Evolutionary conservation across 2,113 vertebrate species (phyloP).

Genomic region (Engystomops pustulosus): DNA sequence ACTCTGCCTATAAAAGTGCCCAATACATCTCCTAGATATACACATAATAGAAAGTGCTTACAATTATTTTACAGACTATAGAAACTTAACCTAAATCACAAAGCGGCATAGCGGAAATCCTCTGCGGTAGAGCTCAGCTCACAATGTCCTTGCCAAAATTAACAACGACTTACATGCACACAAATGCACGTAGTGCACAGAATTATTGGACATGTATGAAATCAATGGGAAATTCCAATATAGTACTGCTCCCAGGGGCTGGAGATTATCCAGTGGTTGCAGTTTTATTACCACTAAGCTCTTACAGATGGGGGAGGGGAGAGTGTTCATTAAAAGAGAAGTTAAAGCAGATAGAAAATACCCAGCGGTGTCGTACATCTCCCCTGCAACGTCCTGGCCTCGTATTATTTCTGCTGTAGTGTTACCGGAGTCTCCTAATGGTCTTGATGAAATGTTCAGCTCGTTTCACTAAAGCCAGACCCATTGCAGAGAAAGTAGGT

Average conservation of each 20-base stretch:
- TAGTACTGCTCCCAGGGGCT: slow-evolving; percentile 2
- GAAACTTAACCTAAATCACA: not conserved
- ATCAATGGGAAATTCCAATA: slow-evolving; percentile 46
- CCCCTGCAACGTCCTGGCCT: not conserved
- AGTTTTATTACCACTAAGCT: slow-evolving; percentile 33
- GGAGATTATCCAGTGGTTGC: slow-evolving; percentile 9
- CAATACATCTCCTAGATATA: no score
- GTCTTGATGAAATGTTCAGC: slow-evolving; percentile 3
- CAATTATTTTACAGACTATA: not conserved
- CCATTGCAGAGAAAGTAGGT: not conserved
- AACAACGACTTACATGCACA: slow-evolving; percentile 20
- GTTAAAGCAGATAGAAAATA: slow-evolving; percentile 16
- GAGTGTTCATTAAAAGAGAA: slow-evolving; percentile 36
- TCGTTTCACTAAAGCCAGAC: not conserved
- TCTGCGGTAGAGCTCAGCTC: not conserved
- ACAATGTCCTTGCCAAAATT: not conserved
- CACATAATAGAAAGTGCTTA: no score
- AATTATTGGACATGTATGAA: slow-evolving; percentile 2
- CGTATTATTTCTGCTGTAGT: not conserved
- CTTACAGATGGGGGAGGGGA: slow-evolving; percentile 4
- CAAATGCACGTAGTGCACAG: not conserved
- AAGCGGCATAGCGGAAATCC: not conserved
- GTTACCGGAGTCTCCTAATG: not conserved
- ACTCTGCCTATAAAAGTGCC: no score
- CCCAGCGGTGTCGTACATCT: slow-evolving; percentile 3